Evolutionary conservation across 2,888 invertebrate species (phyloP), one percentile per base, ranked within the genome.

Genomic region (Arrhopalites spinosus): DNA sequence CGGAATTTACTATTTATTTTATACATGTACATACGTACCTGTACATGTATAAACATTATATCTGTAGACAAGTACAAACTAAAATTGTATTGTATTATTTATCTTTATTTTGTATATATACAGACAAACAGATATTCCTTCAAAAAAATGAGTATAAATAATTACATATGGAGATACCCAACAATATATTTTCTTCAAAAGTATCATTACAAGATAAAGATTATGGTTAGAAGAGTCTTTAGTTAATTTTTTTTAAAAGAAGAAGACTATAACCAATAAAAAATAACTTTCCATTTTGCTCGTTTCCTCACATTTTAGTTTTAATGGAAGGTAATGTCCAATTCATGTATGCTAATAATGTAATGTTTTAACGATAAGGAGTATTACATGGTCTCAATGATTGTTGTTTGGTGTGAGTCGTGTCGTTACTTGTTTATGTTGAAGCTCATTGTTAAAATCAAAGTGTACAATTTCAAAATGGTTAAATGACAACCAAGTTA

Each of bases 381-480:
- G n/a, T 3, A 50, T 15, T 50, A 50, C 50, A 50, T n/a, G 50
- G 2, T 50, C 15, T 50, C 17, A 50, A 50, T 50, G 50, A 50
- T 50, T 50, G 50, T 50, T 3, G 15, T n/a, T 36, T 20, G 23
- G 5, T 53, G n/a, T 53, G 5, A 11, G 0, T 11, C 23, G n/a
- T 53, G 20, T 20, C 15, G 13, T 59, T 27, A 56, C 59, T 27
- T 27, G 59, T 27, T 27, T 27, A 59, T 20, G 5, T 5, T 23
- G 8, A 53, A 59, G 59, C 15, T 59, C 59, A 59, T 59, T 59
- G 59, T 23, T 27, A 7, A 59, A 59, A 59, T 59, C 59, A 59
- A 59, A 36, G 1, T 1, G 25, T 27, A 25, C 25, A 59, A 59
- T 59, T 36, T 36, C 5, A 36, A 11, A 36, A 11, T 36, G 36